A percentile compares a stretch with the other conserved stretches of the same genome.
phyloP scores from a whole-genome alignment of 2,888 invertebrate species.

The Caenorhabditis japonica region DNA sequence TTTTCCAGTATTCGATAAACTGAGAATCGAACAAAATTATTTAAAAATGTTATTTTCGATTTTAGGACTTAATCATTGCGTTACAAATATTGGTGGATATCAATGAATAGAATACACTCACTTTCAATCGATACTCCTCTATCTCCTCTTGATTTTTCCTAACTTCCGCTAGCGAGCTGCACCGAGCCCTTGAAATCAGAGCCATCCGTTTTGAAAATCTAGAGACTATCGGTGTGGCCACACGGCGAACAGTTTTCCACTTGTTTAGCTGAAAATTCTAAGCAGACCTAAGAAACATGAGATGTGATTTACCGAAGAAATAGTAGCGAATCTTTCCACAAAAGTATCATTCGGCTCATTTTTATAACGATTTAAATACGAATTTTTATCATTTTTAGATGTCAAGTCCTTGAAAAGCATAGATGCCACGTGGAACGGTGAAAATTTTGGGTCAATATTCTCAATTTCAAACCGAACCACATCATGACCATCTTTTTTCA shows the following conservation, averaged over 20 bases:
- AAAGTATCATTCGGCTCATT: conserved; percentile 70
- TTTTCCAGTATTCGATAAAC: conserved; percentile 69
- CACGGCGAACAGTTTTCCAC: conserved; percentile 10
- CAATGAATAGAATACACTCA: too few species aligned
- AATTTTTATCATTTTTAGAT: conserved; percentile 65
- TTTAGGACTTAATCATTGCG: too few species aligned
- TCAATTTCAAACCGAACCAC: conserved; percentile 64
- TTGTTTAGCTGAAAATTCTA: conserved; percentile 11
- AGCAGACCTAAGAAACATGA: too few species aligned
- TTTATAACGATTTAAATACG: conserved; percentile 61
- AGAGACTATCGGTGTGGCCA: conserved; percentile 6
- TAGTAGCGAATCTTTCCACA: conserved; percentile 61
- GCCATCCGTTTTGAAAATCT: conserved; percentile 22
- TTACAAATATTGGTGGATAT: too few species aligned
- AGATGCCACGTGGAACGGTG: conserved; percentile 52
- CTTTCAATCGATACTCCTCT: conserved; percentile 65
- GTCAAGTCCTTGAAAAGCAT: conserved; percentile 63
- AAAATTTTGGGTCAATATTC: conserved; percentile 56
- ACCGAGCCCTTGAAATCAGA: conserved; percentile 20
- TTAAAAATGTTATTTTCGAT: not conserved
- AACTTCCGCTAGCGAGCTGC: conserved; percentile 58
- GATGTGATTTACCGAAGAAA: not conserved
- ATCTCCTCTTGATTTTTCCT: conserved; percentile 68
- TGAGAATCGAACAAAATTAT: conserved; percentile 8
- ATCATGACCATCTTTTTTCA: conserved; percentile 68